Percentiles rank a stretch among this genome's conserved stretches.
These are phyloP conservation scores for Apotomis capreana DNA, from an alignment of 2,888 invertebrate genomes.

Conservation along the genomic window DNA sequence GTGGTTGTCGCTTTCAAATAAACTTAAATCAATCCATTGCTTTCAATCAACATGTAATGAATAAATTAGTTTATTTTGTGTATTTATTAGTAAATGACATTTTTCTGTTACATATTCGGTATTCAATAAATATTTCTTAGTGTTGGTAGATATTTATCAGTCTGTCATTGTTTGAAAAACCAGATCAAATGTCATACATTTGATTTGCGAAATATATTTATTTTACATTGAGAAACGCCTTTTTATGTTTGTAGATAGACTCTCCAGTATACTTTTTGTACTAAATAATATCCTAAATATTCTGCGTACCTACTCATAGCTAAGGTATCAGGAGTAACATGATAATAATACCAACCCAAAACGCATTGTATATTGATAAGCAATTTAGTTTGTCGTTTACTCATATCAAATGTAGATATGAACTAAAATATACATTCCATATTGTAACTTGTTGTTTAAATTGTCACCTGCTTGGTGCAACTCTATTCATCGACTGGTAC, in stretches of 20 bases:
- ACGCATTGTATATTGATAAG: conserved; percentile 77
- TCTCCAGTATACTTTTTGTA: conserved; percentile 71
- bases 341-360: conserved; percentile 59
- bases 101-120: conserved; percentile 78
- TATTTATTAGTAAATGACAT: conserved; percentile 73
- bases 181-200: conserved; percentile 83
- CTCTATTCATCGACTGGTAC: conserved; percentile 13
- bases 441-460: conserved; percentile 80
- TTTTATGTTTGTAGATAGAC: conserved; percentile 82
- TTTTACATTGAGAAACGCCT: conserved; percentile 81
- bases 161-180: conserved; percentile 72
- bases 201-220: conserved; percentile 82
- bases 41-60: conserved; percentile 64
- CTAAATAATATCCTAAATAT: conserved; percentile 61
- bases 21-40: conserved; percentile 42
- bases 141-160: conserved; percentile 83
- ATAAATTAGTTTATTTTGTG: conserved; percentile 61
- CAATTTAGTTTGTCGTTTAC: conserved; percentile 75
- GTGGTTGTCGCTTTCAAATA: conserved; percentile 34
- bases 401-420: conserved; percentile 80
- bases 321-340: conserved; percentile 57
- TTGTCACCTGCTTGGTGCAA: conserved; percentile 50
- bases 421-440: conserved; percentile 84
- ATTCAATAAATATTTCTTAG: conserved; percentile 81
- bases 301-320: conserved; percentile 58